Base-by-base conservation (phyloP, 1,140 invertebrate species). In the Achatina immaculata region DNA sequence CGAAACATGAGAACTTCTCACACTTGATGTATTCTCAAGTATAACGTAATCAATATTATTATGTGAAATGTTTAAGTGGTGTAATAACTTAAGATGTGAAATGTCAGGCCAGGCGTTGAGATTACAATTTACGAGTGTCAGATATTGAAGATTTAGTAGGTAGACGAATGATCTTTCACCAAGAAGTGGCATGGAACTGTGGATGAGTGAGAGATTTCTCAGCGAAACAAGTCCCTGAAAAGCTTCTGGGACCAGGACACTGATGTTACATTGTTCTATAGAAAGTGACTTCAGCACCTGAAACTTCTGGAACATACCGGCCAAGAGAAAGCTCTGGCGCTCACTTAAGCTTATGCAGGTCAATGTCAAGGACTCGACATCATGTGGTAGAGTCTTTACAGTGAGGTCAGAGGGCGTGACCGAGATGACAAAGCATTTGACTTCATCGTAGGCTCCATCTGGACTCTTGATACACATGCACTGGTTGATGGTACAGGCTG, bases 211-310 rank as follows among this genome's bases (percentile, higher is more conserved):
- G 24, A 76, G 40, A 21, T 36, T 36, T 38, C 2, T 36, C 2
- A 76, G 58, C 4, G 19, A 19, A 0, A 9, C 4, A 1, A 76
- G 36, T 2, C 48, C 48, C n/a, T 4, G 19, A 36, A 74, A 74
- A 24, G 72, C 48, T 7, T 9, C n/a, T 19, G 51, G 21, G 40
- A 34, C 28, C 28, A 76, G 1, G 31, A 43, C 6, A 16, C 1
- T 40, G 38, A 76, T 76, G 4, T 76, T 76, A 34, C 74, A 76
- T 34, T 40, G 16, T 1, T 43, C n/a, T 3, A 76, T 40, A 19
- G 74, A 21, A 6, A 76, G 34, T 48, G 48, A 76, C 2, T 3
- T 3, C 6, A 76, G 58, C 0, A 19, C 7, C 2, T 7, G 16
- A 34, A 76, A 76, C 28, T 51, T 28, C n/a, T 45, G 4, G 40